Evolutionary conservation across 2,797 vertebrate genomes (phyloP).

Genomic region (Parotocinclus haroldoi): DNA sequence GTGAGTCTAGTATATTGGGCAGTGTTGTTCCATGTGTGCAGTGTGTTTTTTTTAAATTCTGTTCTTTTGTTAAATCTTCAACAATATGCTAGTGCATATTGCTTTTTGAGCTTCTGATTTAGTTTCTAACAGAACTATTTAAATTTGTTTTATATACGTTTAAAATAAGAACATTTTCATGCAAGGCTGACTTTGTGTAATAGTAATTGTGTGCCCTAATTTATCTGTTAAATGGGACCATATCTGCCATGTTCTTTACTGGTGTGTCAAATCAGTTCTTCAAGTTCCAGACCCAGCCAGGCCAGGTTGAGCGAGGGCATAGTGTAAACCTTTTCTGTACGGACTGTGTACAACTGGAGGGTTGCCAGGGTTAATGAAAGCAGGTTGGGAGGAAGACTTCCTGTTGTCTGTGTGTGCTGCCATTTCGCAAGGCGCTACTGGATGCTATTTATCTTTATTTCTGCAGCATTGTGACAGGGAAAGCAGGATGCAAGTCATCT

Average conservation of each 20-base stretch:
- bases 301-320: neutral
- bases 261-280: neutral
- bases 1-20: too few species aligned
- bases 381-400: neutral
- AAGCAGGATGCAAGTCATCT: neutral
- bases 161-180: too few species aligned
- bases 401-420: neutral
- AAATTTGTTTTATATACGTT: too few species aligned
- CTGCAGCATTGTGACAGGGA: conserved; percentile 1
- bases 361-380: neutral
- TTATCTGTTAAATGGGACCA: neutral
- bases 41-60: too few species aligned
- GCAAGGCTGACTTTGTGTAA: too few species aligned
- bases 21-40: too few species aligned
- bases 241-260: neutral
- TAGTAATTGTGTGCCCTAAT: too few species aligned
- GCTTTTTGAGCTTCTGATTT: too few species aligned
- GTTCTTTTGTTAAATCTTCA: too few species aligned
- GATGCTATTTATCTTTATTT: conserved; percentile 1
- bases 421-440: conserved; percentile 7
- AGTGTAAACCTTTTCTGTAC: neutral
- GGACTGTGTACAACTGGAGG: neutral
- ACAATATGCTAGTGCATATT: too few species aligned
- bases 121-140: too few species aligned
- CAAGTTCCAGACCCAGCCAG: neutral